Percentiles rank a stretch among this genome's conserved stretches.
Conservation (phyloP, 2,113 vertebrate species). For the Xyrauchen texanus region DNA sequence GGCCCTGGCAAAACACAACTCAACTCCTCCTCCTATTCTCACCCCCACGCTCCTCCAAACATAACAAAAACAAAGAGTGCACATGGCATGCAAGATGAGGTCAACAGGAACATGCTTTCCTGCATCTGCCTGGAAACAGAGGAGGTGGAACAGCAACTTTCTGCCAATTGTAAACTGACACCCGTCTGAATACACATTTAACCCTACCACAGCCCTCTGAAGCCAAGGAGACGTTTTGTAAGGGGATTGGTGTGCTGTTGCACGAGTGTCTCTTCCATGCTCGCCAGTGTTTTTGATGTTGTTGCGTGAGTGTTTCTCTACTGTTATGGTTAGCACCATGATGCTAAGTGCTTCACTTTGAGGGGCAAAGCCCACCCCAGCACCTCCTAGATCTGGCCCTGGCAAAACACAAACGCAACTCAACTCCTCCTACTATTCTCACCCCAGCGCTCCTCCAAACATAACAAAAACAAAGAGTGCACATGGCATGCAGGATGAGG, state of each 20-base stretch:
- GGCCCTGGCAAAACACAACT: background rate
- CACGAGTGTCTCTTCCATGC: too few species aligned
- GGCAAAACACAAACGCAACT: background rate
- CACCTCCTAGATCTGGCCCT: too few species aligned
- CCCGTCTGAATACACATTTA: background rate
- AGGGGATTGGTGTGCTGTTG: too few species aligned
- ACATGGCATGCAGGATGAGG: constrained; percentile 2
- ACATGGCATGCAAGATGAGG: background rate
- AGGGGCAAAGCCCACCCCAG: constrained; percentile 7
- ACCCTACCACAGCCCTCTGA: too few species aligned
- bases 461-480: constrained; percentile 34
- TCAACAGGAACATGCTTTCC: constrained; percentile 7
- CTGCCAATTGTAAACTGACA: constrained; percentile 21
- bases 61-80: constrained; percentile 27
- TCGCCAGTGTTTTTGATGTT: too few species aligned
- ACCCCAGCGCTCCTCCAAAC: background rate
- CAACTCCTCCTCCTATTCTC: background rate
- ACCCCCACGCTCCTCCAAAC: background rate
- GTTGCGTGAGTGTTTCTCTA: too few species aligned
- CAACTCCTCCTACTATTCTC: background rate
- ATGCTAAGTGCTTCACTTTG: too few species aligned
- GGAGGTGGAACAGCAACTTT: constrained; percentile 21
- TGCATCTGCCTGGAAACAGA: too few species aligned
- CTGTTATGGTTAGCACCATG: too few species aligned
- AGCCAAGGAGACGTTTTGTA: too few species aligned